Percentiles rank a stretch among this genome's conserved stretches.
Evolutionary conservation across 2,888 invertebrate genomes (phyloP).

Genomic region (Margaritifera margaritifera): DNA sequence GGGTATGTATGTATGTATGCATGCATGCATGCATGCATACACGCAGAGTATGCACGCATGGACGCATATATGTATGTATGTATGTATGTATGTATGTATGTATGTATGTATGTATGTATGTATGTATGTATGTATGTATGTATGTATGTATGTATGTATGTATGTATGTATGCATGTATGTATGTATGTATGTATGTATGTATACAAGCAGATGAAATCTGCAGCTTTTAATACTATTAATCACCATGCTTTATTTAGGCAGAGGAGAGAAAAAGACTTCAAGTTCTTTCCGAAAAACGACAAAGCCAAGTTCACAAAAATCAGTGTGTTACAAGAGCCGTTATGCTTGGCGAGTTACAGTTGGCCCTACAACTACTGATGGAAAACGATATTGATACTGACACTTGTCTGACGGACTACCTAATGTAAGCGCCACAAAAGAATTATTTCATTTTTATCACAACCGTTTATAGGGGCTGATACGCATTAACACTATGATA

Average conservation of each 20-base stretch:
- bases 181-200: no score
- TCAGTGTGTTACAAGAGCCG: constrained; percentile 32
- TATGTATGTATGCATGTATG: no score
- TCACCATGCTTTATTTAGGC: constrained; percentile 5
- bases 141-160: no score
- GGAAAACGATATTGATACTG: constrained; percentile 38
- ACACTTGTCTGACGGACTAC: constrained; percentile 31
- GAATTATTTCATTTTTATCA: not conserved
- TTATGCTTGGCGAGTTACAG: constrained; percentile 24
- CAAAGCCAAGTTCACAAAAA: constrained; percentile 19
- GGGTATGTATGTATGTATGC: no score
- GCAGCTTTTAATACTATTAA: not conserved
- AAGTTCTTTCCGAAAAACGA: constrained; percentile 19
- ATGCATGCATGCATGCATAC: no score
- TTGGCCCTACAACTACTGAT: constrained; percentile 37
- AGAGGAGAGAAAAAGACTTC: constrained; percentile 18
- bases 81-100: no score
- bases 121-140: no score
- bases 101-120: no score
- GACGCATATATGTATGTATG: no score
- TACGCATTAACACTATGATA: not conserved
- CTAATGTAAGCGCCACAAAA: constrained; percentile 25
- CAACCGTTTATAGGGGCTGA: not conserved
- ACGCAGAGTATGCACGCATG: no score
- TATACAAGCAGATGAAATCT: no score